Conservation (phyloP, 2,797 vertebrate genomes). For the Sebastolobus altivelis region DNA sequence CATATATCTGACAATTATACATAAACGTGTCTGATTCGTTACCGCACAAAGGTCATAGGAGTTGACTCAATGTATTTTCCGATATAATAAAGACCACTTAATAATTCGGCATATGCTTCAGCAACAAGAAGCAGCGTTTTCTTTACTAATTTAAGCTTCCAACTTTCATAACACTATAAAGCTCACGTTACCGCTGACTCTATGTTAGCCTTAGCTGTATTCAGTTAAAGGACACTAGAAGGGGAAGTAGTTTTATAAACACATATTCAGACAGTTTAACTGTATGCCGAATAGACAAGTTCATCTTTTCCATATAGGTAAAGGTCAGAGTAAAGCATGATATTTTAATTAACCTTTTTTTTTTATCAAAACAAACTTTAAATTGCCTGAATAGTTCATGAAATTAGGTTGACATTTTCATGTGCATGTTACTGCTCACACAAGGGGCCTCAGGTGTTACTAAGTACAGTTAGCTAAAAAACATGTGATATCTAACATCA, state of each 20-base stretch:
- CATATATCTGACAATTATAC: background rate
- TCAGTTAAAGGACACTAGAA: background rate
- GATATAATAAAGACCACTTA: accelerated
- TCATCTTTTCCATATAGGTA: accelerated
- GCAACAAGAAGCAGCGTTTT: background rate
- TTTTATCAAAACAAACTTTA: background rate
- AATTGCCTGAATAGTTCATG: background rate
- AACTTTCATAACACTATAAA: too few relatives aligned
- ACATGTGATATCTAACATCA: background rate
- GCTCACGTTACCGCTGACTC: background rate
- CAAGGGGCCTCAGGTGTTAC: too few relatives aligned
- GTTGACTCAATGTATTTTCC: accelerated
- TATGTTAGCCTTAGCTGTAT: background rate
- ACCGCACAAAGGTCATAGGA: accelerated
- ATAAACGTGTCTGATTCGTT: accelerated
- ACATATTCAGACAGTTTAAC: accelerated
- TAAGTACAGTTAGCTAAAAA: too few relatives aligned
- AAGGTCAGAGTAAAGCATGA: background rate
- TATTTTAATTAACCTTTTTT: accelerated
- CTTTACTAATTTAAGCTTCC: background rate
- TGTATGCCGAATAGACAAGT: background rate
- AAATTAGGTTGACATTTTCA: background rate
- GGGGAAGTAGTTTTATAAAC: background rate
- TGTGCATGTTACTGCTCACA: background rate
- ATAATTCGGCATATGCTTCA: constrained; percentile 7